These are phyloP conservation scores for Pelodiscus sinensis DNA, from an alignment of 2,113 vertebrate species.

Conservation along the genomic window DNA sequence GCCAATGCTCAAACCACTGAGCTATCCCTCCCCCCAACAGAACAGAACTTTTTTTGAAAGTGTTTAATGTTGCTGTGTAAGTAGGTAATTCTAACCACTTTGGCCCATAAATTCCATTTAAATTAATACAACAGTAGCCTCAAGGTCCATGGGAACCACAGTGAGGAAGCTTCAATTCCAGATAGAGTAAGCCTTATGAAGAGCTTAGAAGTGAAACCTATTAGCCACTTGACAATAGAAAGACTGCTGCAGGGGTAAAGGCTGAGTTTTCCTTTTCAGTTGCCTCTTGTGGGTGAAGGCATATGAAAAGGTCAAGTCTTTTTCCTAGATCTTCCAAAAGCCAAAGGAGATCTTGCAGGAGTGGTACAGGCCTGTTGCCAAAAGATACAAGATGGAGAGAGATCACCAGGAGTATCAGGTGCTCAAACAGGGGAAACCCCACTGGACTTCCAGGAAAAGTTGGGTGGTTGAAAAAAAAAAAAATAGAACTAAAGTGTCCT, in stretches of 20 bases:
- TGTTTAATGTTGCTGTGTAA: neutral
- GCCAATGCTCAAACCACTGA: no score
- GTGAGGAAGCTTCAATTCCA: neutral
- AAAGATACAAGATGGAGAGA: neutral
- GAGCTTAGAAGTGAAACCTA: neutral
- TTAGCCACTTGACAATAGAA: neutral
- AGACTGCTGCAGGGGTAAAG: neutral
- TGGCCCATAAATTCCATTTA: neutral
- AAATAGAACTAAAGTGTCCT: neutral
- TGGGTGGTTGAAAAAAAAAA: neutral
- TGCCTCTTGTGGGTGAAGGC: neutral
- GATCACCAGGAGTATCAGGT: accelerated
- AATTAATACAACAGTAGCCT: neutral
- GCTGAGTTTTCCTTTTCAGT: neutral
- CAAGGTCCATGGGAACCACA: neutral
- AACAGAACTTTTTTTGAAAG: neutral
- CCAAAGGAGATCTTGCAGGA: neutral
- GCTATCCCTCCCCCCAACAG: neutral
- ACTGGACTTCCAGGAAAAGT: accelerated
- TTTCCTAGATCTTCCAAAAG: neutral
- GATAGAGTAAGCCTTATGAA: neutral
- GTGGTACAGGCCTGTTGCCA: neutral
- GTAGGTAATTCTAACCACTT: neutral
- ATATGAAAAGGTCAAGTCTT: neutral
- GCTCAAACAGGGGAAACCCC: accelerated